Base-by-base conservation (phyloP, 2,888 invertebrate species). In the Callimorpha dominula region DNA sequence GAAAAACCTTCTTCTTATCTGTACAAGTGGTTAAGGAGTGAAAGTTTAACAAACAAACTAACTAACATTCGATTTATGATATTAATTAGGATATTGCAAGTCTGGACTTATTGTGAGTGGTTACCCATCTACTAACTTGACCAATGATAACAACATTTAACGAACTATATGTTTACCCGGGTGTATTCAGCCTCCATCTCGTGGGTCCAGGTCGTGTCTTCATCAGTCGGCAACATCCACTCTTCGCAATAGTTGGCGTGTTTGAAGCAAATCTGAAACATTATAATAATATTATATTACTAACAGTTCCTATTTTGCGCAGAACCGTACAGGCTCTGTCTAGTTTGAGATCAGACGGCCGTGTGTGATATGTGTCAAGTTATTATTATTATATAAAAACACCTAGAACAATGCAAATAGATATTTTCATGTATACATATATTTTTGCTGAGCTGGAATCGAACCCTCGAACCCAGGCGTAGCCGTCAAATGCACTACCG, bases 171-270 rank as follows among this genome's bases (percentile, higher is more conserved):
- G 43, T 68, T 57, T 80, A 94, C 94, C 92, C 91, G 94, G 1
- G 88, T 82, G 65, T 95, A 95, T 43, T 93, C 94, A 0, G 81
- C 85, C 60, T 96, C 95, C 94, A 95, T 94, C 62, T 91, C 94
- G 0, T 82, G 76, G 0, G 93, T 95, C 96, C 96, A 96, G 0
- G 94, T 95, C 72, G 94, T 94, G 77, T 96, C 96, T 8, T 92
- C 86, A 0, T 89, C 93, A 2, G 74, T 85, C 0, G 96, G 94
- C 77, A 95, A 20, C 96, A 96, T 96, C 96, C 96, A 96, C 0
- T 94, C 92, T 70, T 96, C 95, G 67, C 96, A 96, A 82, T 93
- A 94, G 0, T 90, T 78, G 0, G 96, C 85, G 78, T 94, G 93
- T 3, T 92, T 88, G 90, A 93, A 94, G 77, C 96, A 96, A 42